phyloP scores from a whole-genome alignment of 2,797 vertebrate genomes.

The Poecilia wingei region DNA sequence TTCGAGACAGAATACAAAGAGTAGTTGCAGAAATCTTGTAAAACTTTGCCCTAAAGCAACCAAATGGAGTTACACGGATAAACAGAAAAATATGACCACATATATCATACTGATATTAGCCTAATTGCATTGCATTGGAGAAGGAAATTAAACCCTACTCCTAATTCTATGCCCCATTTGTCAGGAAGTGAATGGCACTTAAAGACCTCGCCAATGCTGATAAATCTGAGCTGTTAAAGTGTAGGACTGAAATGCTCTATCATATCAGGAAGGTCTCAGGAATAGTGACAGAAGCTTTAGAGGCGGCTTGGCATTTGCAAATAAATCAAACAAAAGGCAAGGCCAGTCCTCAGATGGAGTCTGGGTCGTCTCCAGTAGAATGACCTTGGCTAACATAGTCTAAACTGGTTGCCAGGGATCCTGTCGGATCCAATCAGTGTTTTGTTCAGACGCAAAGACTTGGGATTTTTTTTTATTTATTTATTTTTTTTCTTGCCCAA shows the following conservation, averaged over 20 bases:
- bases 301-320: slow-evolving; percentile 37
- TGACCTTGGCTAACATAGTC: slow-evolving; percentile 56
- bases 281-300: slow-evolving; percentile 11
- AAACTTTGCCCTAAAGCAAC: slow-evolving; percentile 20
- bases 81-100: slow-evolving; percentile 62
- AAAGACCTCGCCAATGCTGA: slow-evolving; percentile 51
- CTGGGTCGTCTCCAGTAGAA: slow-evolving; percentile 49
- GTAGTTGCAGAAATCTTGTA: not conserved
- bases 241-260: slow-evolving; percentile 48
- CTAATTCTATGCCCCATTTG: slow-evolving; percentile 67
- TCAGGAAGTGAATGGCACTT: slow-evolving; percentile 66
- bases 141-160: slow-evolving; percentile 72
- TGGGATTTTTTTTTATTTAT: not conserved
- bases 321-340: slow-evolving; percentile 42
- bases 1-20: not conserved
- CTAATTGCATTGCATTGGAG: slow-evolving; percentile 61
- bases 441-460: slow-evolving; percentile 50
- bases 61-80: slow-evolving; percentile 39
- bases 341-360: slow-evolving; percentile 19
- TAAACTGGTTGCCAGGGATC: slow-evolving; percentile 64
- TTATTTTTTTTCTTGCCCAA: not conserved
- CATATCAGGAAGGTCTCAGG: slow-evolving; percentile 48
- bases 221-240: slow-evolving; percentile 52
- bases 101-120: slow-evolving; percentile 70
- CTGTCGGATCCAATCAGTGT: slow-evolving; percentile 66